phyloP scores from a whole-genome alignment of 2,797 vertebrate species.

The Esox lucius region DNA sequence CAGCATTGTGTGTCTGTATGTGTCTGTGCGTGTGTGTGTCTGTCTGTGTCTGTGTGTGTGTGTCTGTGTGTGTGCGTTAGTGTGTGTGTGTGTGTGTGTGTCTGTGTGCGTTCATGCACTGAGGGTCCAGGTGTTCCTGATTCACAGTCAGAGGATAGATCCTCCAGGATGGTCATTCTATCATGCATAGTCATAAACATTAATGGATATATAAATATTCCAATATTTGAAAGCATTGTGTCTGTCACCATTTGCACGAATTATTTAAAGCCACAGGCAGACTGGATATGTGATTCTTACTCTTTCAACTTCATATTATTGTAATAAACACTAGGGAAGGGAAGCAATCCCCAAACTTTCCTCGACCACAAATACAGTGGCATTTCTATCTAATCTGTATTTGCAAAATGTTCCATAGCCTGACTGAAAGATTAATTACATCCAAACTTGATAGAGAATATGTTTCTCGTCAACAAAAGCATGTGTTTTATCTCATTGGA shows the following conservation, averaged over 20 bases:
- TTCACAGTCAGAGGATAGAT: slow-evolving; percentile 21
- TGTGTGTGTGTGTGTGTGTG: not conserved
- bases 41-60: not conserved
- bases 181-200: slow-evolving; percentile 59
- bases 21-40: no score
- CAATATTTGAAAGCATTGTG: slow-evolving; percentile 53
- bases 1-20: not conserved
- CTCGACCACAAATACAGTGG: no score
- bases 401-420: no score
- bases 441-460: no score
- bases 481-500: no score
- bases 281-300: not conserved
- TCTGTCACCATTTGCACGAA: slow-evolving; percentile 62
- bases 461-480: no score
- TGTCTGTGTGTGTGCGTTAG: not conserved
- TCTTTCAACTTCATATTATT: not conserved
- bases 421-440: no score
- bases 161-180: slow-evolving; percentile 37
- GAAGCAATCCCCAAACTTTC: not conserved
- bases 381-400: no score
- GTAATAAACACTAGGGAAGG: not conserved
- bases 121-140: not conserved
- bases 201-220: slow-evolving; percentile 56
- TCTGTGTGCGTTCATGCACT: not conserved
- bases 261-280: slow-evolving; percentile 56